Conservation (phyloP, 2,888 invertebrate genomes). For the Drosophila parthenogenetica region DNA sequence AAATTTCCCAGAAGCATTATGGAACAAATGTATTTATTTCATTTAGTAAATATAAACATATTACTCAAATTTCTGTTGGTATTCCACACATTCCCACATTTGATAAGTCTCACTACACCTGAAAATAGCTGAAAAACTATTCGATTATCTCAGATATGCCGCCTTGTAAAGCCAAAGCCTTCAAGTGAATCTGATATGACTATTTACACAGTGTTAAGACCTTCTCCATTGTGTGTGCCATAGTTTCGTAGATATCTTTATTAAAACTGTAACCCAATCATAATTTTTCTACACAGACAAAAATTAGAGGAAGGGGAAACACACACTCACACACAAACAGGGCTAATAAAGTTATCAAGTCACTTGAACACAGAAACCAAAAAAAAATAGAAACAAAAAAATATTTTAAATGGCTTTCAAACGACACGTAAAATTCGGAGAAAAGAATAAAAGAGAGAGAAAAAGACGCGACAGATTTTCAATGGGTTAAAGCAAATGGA, state of each 20-base stretch:
- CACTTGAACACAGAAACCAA: conserved; percentile 45
- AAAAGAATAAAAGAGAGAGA: conserved; percentile 30
- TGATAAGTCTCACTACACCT: conserved; percentile 2
- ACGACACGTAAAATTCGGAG: conserved; percentile 59
- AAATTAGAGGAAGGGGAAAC: conserved; percentile 9
- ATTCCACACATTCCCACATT: not conserved
- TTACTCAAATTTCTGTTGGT: not conserved
- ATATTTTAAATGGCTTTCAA: conserved; percentile 39
- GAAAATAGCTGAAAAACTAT: conserved; percentile 1
- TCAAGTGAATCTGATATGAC: conserved; percentile 23
- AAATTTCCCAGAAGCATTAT: not conserved
- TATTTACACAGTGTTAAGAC: conserved; percentile 8
- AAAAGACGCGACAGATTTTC: conserved; percentile 61
- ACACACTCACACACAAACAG: conserved; percentile 16
- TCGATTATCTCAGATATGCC: conserved; percentile 12
- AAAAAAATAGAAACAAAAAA: conserved; percentile 27
- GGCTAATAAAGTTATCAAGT: conserved; percentile 68
- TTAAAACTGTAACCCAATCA: conserved; percentile 29
- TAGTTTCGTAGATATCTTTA: conserved; percentile 32
- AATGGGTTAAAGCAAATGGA: conserved; percentile 47
- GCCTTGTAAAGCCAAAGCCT: conserved; percentile 3
- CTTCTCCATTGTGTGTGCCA: conserved; percentile 7
- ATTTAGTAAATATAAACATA: not conserved
- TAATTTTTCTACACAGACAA: conserved; percentile 43
- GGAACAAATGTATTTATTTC: not conserved